These are phyloP conservation scores for Drosophila rhopaloa DNA, from an alignment of 1,140 invertebrate species.

Conservation along the genomic window DNA sequence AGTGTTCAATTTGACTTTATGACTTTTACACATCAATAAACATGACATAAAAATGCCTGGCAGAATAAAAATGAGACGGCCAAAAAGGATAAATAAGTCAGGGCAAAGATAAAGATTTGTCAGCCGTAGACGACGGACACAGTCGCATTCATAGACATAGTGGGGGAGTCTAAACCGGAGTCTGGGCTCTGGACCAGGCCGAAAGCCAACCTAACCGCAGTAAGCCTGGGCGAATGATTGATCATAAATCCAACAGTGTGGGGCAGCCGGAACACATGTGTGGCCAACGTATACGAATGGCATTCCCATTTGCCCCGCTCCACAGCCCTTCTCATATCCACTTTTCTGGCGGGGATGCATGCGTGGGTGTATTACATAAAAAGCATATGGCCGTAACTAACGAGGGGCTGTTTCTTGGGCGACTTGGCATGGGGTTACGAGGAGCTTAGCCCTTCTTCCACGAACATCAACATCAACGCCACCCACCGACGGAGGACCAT, in stretches of 20 bases:
- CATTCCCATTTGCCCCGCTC: background rate
- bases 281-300: slow-evolving; percentile 25
- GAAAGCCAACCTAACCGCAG: slow-evolving; percentile 59
- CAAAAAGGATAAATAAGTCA: slow-evolving; percentile 82
- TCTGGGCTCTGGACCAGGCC: slow-evolving; percentile 14
- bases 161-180: background rate
- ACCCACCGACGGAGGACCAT: slow-evolving; percentile 17
- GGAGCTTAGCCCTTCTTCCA: slow-evolving; percentile 39
- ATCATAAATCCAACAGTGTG: slow-evolving; percentile 68
- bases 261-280: slow-evolving; percentile 48
- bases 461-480: background rate
- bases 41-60: slow-evolving; percentile 75
- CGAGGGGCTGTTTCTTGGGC: slow-evolving; percentile 71
- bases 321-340: background rate
- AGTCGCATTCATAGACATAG: slow-evolving; percentile 1
- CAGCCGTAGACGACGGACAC: slow-evolving; percentile 20
- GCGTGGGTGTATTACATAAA: slow-evolving; percentile 71
- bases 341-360: background rate
- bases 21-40: slow-evolving; percentile 84
- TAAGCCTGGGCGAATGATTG: slow-evolving; percentile 73
- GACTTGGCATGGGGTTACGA: slow-evolving; percentile 43
- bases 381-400: slow-evolving; percentile 81
- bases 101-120: slow-evolving; percentile 77
- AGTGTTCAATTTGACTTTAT: slow-evolving; percentile 84
- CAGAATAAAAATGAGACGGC: slow-evolving; percentile 75